phyloP scores from a whole-genome alignment of 2,797 vertebrate species.

The Brotula barbata region DNA sequence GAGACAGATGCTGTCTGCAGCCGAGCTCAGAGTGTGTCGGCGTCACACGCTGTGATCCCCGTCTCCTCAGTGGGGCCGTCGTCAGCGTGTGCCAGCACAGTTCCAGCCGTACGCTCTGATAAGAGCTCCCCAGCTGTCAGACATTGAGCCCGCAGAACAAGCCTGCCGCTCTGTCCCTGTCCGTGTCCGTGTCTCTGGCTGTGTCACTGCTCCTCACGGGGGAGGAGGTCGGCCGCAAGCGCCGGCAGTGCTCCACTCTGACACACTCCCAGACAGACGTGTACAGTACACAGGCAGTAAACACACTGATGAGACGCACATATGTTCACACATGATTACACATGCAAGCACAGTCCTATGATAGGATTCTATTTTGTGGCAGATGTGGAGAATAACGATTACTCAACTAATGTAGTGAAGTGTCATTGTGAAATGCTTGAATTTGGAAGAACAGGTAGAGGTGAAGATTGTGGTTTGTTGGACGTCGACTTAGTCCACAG shows the following conservation, averaged over 20 bases:
- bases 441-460: too few species aligned
- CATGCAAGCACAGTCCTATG: not conserved
- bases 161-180: slow-evolving; percentile 27
- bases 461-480: too few species aligned
- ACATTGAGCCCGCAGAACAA: slow-evolving; percentile 47
- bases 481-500: too few species aligned
- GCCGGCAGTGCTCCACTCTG: slow-evolving; percentile 5
- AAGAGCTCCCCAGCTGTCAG: slow-evolving; percentile 68
- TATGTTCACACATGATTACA: not conserved
- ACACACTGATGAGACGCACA: not conserved
- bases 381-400: too few species aligned
- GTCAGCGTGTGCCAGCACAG: slow-evolving; percentile 44
- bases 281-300: slow-evolving; percentile 3
- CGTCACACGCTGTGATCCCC: slow-evolving; percentile 60
- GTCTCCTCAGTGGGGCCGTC: slow-evolving; percentile 45
- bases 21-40: slow-evolving; percentile 50
- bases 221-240: slow-evolving; percentile 9
- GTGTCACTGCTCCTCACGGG: slow-evolving; percentile 15
- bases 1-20: slow-evolving; percentile 52
- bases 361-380: not conserved
- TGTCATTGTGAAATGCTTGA: too few species aligned
- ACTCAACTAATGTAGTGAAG: too few species aligned
- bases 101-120: slow-evolving; percentile 66
- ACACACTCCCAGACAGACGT: slow-evolving; percentile 16
- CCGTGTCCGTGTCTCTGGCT: slow-evolving; percentile 23